Conservation (phyloP, 1,140 invertebrate species). For the Dendrolimus kikuchii region DNA sequence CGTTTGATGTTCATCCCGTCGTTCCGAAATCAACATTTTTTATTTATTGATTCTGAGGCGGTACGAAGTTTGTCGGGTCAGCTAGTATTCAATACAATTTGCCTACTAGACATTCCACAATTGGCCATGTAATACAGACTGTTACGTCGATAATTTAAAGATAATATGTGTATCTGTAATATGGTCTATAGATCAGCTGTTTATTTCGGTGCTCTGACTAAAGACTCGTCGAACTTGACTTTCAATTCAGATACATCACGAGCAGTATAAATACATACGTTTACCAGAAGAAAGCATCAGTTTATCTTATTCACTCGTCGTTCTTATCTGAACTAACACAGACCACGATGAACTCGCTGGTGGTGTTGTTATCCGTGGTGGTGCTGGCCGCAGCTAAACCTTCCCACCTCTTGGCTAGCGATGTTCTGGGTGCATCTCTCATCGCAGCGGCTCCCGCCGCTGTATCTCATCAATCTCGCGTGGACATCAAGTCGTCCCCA, state of each 20-base stretch:
- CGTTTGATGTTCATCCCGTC: too few species aligned
- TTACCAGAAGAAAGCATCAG: constrained; percentile 54
- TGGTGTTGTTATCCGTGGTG: constrained; percentile 73
- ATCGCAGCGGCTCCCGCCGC: constrained; percentile 21
- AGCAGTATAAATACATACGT: constrained; percentile 51
- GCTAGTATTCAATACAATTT: too few species aligned
- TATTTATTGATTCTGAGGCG: too few species aligned
- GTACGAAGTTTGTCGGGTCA: too few species aligned
- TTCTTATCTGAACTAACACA: constrained; percentile 60
- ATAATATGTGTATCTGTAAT: too few species aligned
- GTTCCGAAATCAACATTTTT: too few species aligned
- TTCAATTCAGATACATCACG: constrained; percentile 35
- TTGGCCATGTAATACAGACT: too few species aligned
- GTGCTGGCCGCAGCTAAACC: constrained; percentile 61
- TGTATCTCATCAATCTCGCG: constrained; percentile 43
- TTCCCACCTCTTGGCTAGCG: constrained; percentile 36
- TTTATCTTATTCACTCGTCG: constrained; percentile 33
- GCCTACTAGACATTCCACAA: too few species aligned
- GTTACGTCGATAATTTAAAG: too few species aligned
- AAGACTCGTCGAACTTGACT: constrained; percentile 53
- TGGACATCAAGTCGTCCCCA: constrained; percentile 44
- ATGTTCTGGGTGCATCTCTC: constrained; percentile 12
- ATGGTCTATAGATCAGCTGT: too few species aligned
- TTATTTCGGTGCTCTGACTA: constrained; percentile 8
- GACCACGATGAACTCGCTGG: constrained; percentile 70